Base-by-base conservation (phyloP, 2,888 invertebrate genomes). In the Cephonodes hylas region DNA sequence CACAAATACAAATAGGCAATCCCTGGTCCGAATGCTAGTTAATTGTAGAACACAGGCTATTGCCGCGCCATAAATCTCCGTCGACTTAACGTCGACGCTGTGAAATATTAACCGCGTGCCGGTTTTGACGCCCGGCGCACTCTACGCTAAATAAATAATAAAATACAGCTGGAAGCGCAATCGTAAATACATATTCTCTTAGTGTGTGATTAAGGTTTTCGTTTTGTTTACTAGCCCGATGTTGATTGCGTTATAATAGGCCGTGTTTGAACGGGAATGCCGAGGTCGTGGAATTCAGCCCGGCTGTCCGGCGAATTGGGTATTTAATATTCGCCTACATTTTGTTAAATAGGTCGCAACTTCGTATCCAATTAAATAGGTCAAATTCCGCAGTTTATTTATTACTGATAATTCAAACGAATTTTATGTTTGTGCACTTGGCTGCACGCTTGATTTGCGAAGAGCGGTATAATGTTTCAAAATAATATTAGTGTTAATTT, bases 21-120 rank as follows among this genome's bases (percentile, higher is more conserved):
- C 57, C 70, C 63, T 58, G 66, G 68, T 67, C 66, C 68, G 63
- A 68, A 73, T 67, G 78, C 80, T 78, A 85, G 88, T 86, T 89
- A 89, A 90, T 89, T 90, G 88, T 88, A 84, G 84, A 88, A 88
- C 88, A 86, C 79, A 83, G 85, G 84, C 83, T 76, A 84, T 85
- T 77, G 78, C 79, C 74, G 81, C 76, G 70, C 75, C 86, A 89
- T 89, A 89, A 89, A 89, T 89, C 89, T 83, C 75, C 78, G 89
- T 89, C 88, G 86, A 88, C 88, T 89, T 88, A 88, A 81, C 85
- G 89, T 87, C 89, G 81, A 83, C 85, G 72, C 76, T 75, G 85
- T 90, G 89, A 91, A 90, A 91, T 91, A 91, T 91, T 90, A 91
- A 89, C 89, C 86, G 81, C 88, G 80, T 80, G 84, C 85, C 83